Base-by-base conservation (phyloP, 2,888 invertebrate species). In the Heliconius cydno region DNA sequence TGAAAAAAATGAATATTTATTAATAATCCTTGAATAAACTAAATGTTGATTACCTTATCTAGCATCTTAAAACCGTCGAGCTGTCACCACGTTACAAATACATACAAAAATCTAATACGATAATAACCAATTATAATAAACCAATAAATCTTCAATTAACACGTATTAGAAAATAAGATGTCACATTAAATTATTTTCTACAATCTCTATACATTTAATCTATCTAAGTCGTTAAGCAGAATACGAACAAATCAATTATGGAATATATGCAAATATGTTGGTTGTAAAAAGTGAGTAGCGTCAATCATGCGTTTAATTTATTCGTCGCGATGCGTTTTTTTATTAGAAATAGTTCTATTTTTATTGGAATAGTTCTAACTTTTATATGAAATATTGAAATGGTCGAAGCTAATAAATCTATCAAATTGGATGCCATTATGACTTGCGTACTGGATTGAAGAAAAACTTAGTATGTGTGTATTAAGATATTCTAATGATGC, bases 281-380 rank as follows among this genome's bases (percentile, higher is more conserved):
- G 22, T 57, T 52, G 28, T 63, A 80, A 77, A 46, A 79, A 79
- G 52, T 34, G 57, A 52, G 22, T 12, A 60, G 22, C 68, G 67
- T 73, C 73, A 80, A 77, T 80, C 80, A 77, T 34, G 77, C 72
- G 38, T n/a, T 6, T 80, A 34, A 77, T 73, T 38, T 60, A 73
- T 73, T 22, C 46, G 25, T 67, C 46, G 38, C 25, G n/a, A 60
- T 10, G 15, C 25, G 15, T 60, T 73, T 73, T 60, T 25, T 60
- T 60, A 25, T 60, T 34, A 41, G 41, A 41, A 41, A 41, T 41
- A 41, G 41, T 34, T 34, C 34, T 34, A 34, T 34, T 34, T 34
- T 34, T 34, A 34, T 34, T 34, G n/a, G 15, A 41, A 70, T 68
- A 41, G 25, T 41, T 70, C n/a, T 41, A 38, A 25, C 70, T 9